phyloP scores from a whole-genome alignment of 1,140 invertebrate genomes.

The Bombus pascuorum region DNA sequence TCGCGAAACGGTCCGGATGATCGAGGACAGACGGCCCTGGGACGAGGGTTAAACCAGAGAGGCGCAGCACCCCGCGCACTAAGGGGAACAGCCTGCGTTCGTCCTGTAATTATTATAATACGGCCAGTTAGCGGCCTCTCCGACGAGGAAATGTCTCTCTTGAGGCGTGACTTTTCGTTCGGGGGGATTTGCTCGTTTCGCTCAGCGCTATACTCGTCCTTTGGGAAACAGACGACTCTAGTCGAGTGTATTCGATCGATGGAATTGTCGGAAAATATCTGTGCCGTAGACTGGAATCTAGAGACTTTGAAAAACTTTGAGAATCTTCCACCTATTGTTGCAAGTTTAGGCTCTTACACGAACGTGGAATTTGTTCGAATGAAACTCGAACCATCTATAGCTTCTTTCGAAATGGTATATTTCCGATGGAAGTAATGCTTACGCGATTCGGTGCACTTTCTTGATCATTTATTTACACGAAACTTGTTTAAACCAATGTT shows the following conservation, averaged over 20 bases:
- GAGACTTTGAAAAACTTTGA: too few species aligned
- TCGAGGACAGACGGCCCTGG: slow-evolving; percentile 10
- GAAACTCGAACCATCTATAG: too few species aligned
- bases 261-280: background rate
- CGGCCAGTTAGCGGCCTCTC: slow-evolving; percentile 16
- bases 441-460: background rate
- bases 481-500: too few species aligned
- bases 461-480: too few species aligned
- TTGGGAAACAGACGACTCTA: background rate
- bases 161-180: background rate
- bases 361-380: too few species aligned
- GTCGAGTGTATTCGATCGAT: background rate
- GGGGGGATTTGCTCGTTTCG: background rate
- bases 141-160: slow-evolving; percentile 15
- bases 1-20: slow-evolving; percentile 39
- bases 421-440: too few species aligned
- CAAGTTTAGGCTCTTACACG: too few species aligned
- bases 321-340: too few species aligned
- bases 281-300: background rate
- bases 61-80: background rate
- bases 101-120: slow-evolving; percentile 38
- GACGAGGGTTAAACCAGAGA: slow-evolving; percentile 2
- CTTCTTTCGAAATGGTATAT: too few species aligned
- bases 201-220: background rate
- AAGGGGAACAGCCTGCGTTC: slow-evolving; percentile 16